Evolutionary conservation across 2,797 vertebrate species (phyloP), one percentile per base, ranked within the genome.

Genomic region (Calcarius lapponicus): DNA sequence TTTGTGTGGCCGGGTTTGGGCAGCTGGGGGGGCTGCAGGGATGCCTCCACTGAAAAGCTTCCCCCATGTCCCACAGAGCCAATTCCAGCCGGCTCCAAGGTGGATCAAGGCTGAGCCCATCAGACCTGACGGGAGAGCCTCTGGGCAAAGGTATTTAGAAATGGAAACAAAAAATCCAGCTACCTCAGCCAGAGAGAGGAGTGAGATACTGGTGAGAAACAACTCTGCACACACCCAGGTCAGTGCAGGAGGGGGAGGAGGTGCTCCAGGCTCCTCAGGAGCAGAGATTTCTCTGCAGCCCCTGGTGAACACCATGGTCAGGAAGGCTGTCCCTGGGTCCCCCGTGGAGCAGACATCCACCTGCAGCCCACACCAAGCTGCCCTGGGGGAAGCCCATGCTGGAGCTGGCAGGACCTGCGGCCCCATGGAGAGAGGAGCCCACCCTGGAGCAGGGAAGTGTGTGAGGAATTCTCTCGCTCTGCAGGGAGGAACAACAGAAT

Each of bases 231-330:
- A 14, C 40, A 28, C 2, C 2, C 38, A 14, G 71, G 45, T 32
- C 25, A 9, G 66, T 2, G 26, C n/a, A n/a, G 24, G 36, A 62
- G 28, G 48, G 10, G 17, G 11, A n/a, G n/a, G 45, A 74, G 48
- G 7, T 17, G 56, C 61, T 69, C 15, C 43, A 67, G 66, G 29
- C 26, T 7, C 32, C 11, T 26, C 51, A 10, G 42, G 48, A 43
- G 42, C 58, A 47, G 36, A 48, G 34, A 19, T 7, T 19, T 11
- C 48, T n/a, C 60, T 17, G 42, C 42, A 51, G 53, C 13, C 32
- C 3, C 2, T 18, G 60, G 5, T 3, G 60, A 38, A 42, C n/a
- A 16, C 3, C 19, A 1, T 1, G n/a, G 19, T 6, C 19, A 50
- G 47, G 64, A 25, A 28, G 38, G 28, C 42, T 70, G 57, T 47